Percentiles rank a stretch among this genome's conserved stretches.
Evolutionary conservation across 2,113 vertebrate genomes (phyloP).

Genomic region (Saccopteryx bilineata): DNA sequence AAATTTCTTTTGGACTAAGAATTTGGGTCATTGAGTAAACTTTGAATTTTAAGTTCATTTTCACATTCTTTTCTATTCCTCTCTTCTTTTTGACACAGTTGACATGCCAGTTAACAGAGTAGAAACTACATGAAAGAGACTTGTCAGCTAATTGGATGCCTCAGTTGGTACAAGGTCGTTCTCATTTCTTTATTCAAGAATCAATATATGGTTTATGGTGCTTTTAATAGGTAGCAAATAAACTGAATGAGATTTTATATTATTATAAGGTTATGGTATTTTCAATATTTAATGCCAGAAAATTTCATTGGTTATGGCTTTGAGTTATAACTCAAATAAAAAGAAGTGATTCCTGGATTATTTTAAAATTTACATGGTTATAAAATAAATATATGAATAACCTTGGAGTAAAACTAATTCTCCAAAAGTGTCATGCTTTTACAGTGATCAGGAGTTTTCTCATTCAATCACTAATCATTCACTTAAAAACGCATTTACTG

Average conservation of each 20-base stretch:
- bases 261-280: constrained; percentile 26
- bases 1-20: not conserved
- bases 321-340: constrained; percentile 39
- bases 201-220: constrained; percentile 67
- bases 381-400: not conserved
- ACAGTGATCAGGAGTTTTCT: constrained; percentile 10
- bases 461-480: not conserved
- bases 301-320: constrained; percentile 22
- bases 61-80: not conserved
- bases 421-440: not conserved
- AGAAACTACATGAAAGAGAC: not conserved
- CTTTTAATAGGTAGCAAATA: constrained; percentile 56
- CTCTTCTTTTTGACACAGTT: not conserved
- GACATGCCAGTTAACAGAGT: not conserved
- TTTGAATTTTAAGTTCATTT: not conserved
- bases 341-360: not conserved
- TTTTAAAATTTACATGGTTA: not conserved
- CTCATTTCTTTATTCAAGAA: constrained; percentile 61
- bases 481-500: not conserved
- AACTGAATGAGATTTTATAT: constrained; percentile 61
- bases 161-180: constrained; percentile 50
- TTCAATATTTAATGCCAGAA: constrained; percentile 48
- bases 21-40: not conserved
- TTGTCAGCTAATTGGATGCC: not conserved
- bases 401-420: not conserved